These are phyloP conservation scores for Lymantria dispar DNA, from an alignment of 2,888 invertebrate species.

Conservation along the genomic window DNA sequence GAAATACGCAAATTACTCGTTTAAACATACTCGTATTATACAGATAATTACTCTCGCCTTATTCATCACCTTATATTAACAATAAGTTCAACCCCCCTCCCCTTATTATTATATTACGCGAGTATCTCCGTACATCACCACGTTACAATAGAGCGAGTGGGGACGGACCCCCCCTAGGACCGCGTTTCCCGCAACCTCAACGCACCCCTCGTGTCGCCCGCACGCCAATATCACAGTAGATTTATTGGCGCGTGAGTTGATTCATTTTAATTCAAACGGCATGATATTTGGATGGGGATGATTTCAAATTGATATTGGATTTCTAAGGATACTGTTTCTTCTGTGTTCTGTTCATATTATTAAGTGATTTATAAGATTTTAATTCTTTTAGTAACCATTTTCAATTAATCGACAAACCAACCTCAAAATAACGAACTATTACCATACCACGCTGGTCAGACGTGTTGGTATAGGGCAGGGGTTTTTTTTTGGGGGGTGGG, in stretches of 20 bases:
- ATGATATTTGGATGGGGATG: neutral
- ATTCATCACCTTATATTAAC: too few relatives aligned
- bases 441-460: too few relatives aligned
- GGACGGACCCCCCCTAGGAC: neutral
- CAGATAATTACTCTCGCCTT: too few relatives aligned
- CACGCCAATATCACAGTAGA: conserved; percentile 27
- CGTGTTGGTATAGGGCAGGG: too few relatives aligned
- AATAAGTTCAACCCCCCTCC: conserved; percentile 1
- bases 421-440: too few relatives aligned
- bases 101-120: conserved; percentile 31
- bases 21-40: too few relatives aligned
- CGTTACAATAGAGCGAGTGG: conserved; percentile 16
- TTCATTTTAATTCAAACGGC: conserved; percentile 15
- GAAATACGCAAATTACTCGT: too few relatives aligned
- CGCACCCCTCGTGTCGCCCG: conserved; percentile 10
- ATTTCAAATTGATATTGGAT: conserved; percentile 1
- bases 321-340: neutral
- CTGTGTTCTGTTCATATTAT: too few relatives aligned
- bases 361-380: too few relatives aligned
- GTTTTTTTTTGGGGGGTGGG: too few relatives aligned
- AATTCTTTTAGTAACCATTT: too few relatives aligned
- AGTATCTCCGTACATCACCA: conserved; percentile 34
- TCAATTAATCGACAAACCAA: too few relatives aligned
- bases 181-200: neutral
- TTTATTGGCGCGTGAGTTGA: conserved; percentile 31